Percentiles rank a stretch among this genome's conserved stretches.
Conservation (phyloP, 1,140 invertebrate genomes). For the Phymastichus coffea region DNA sequence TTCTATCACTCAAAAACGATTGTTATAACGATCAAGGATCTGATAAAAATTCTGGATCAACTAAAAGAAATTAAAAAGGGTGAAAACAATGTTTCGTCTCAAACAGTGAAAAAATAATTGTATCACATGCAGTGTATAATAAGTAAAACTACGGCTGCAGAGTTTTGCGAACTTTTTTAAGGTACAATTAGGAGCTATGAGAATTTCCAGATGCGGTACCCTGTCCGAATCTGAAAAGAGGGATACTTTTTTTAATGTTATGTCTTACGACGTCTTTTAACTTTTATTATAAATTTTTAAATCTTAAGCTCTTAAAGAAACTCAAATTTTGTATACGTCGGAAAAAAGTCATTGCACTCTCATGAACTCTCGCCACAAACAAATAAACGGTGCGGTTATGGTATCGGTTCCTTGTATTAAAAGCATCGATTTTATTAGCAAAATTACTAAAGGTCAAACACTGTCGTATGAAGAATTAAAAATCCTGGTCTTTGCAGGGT, state of each 20-base stretch:
- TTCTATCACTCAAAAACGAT: slow-evolving; percentile 28
- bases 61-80: slow-evolving; percentile 29
- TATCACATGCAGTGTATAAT: slow-evolving; percentile 23
- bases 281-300: no score
- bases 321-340: no score
- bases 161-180: slow-evolving; percentile 32
- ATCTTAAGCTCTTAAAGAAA: no score
- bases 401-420: slow-evolving; percentile 26
- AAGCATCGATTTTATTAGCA: slow-evolving; percentile 25
- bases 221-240: slow-evolving; percentile 30
- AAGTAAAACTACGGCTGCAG: slow-evolving; percentile 17
- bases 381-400: slow-evolving; percentile 27
- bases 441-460: slow-evolving; percentile 19
- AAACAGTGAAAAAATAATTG: slow-evolving; percentile 19
- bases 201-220: slow-evolving; percentile 13
- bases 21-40: slow-evolving; percentile 26
- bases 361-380: no score
- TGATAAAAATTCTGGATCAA: slow-evolving; percentile 24
- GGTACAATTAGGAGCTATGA: slow-evolving; percentile 27
- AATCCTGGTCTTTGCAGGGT: slow-evolving; percentile 23
- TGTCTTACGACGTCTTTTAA: no score
- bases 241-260: slow-evolving; percentile 31
- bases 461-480: slow-evolving; percentile 31
- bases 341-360: no score
- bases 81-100: slow-evolving; percentile 25